Conservation (phyloP, 1,140 invertebrate genomes). For the Chionoecetes opilio region DNA sequence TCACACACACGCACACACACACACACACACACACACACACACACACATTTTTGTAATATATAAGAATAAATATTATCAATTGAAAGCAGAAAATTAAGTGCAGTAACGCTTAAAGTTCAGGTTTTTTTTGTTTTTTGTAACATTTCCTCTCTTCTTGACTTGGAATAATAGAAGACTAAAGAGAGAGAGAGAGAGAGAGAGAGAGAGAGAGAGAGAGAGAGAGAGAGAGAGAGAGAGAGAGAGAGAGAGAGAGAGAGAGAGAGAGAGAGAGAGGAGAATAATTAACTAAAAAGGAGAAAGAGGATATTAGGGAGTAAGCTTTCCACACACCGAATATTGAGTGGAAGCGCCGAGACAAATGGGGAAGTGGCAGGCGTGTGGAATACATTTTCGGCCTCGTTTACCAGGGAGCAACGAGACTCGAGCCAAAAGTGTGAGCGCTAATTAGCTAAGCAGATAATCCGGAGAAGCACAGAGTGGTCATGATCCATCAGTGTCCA, state of each 20-base stretch:
- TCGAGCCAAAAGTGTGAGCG: not conserved
- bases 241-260: not conserved
- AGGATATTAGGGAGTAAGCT: not conserved
- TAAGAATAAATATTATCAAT: not conserved
- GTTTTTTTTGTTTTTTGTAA: too few species aligned
- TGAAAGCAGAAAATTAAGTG: not conserved
- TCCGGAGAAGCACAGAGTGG: not conserved
- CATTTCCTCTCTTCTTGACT: too few species aligned
- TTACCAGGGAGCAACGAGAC: not conserved
- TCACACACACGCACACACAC: not conserved
- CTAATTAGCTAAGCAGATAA: not conserved
- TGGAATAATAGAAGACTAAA: too few species aligned
- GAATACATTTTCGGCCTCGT: slow-evolving; percentile 16
- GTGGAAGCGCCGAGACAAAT: slow-evolving; percentile 35
- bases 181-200: too few species aligned
- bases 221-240: not conserved
- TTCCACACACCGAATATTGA: not conserved
- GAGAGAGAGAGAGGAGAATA: not conserved
- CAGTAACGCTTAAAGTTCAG: not conserved
- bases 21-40: slow-evolving; percentile 6
- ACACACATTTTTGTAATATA: not conserved
- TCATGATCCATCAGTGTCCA: slow-evolving; percentile 30
- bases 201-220: too few species aligned
- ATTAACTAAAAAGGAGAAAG: not conserved
- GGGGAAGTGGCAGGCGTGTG: not conserved